Percentiles rank a stretch among this genome's conserved stretches.
Evolutionary conservation across 2,113 vertebrate species (phyloP).

Genomic region (Cichladusa arquata): DNA sequence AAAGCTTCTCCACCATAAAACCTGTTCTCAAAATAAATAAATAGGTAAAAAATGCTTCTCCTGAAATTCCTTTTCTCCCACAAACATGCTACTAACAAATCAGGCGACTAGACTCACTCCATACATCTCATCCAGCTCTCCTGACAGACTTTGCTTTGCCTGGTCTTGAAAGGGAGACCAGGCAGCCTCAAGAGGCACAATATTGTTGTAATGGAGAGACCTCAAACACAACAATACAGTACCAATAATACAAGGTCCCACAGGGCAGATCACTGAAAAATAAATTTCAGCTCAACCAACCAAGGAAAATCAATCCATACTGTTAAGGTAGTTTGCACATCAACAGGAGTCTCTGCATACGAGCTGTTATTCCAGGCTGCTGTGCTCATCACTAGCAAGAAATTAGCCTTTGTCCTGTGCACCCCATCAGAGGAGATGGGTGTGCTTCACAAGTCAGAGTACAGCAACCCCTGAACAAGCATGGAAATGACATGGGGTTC

Average conservation of each 20-base stretch:
- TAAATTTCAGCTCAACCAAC: slow-evolving; percentile 7
- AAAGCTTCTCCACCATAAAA: not conserved
- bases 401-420: not conserved
- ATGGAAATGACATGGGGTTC: not conserved
- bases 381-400: not conserved
- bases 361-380: not conserved
- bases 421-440: not conserved
- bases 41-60: not conserved
- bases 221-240: not conserved
- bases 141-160: not conserved
- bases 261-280: not conserved
- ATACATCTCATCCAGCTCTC: not conserved
- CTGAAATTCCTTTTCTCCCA: not conserved
- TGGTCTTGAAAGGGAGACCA: not conserved
- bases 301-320: not conserved
- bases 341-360: not conserved
- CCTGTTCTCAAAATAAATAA: not conserved
- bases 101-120: not conserved
- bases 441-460: not conserved
- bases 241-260: not conserved
- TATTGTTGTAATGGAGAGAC: not conserved
- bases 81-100: not conserved
- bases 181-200: not conserved
- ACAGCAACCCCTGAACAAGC: not conserved
- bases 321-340: not conserved